Conservation (phyloP, 2,797 vertebrate genomes). For the Spea hammondii region DNA sequence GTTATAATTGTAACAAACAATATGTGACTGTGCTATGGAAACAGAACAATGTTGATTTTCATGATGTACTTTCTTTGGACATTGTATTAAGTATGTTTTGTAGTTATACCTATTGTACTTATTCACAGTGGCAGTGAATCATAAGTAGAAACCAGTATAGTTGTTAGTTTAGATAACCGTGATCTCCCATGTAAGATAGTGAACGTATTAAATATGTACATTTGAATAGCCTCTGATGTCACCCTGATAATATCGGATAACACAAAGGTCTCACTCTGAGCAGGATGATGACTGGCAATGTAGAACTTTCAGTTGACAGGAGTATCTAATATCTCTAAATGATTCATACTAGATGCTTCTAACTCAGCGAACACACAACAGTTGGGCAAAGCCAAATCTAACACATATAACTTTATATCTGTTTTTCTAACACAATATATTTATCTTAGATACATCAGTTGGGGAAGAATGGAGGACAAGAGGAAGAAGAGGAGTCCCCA, state of each 20-base stretch:
- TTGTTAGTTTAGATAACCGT: too few relatives aligned
- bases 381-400: neutral
- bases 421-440: neutral
- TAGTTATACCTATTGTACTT: too few relatives aligned
- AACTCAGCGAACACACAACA: neutral
- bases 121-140: too few relatives aligned
- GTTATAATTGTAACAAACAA: too few relatives aligned
- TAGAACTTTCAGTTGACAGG: neutral
- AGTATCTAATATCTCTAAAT: conserved; percentile 31
- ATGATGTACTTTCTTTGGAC: too few relatives aligned
- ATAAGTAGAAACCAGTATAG: too few relatives aligned
- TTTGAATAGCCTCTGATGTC: conserved; percentile 4
- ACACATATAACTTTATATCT: neutral
- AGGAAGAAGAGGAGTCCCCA: conserved; percentile 89
- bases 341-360: conserved; percentile 1
- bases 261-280: conserved; percentile 2
- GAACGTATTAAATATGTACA: neutral
- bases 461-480: conserved; percentile 83
- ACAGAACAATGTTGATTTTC: too few relatives aligned
- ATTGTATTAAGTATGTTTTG: too few relatives aligned
- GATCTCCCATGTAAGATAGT: neutral
- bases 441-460: neutral
- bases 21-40: too few relatives aligned
- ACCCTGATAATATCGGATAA: conserved; percentile 12
- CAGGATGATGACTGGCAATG: conserved; percentile 1